A percentile compares a stretch with the other conserved stretches of the same genome.
Conservation (phyloP, 1,140 invertebrate genomes). For the Thaumetopoea pityocampa region DNA sequence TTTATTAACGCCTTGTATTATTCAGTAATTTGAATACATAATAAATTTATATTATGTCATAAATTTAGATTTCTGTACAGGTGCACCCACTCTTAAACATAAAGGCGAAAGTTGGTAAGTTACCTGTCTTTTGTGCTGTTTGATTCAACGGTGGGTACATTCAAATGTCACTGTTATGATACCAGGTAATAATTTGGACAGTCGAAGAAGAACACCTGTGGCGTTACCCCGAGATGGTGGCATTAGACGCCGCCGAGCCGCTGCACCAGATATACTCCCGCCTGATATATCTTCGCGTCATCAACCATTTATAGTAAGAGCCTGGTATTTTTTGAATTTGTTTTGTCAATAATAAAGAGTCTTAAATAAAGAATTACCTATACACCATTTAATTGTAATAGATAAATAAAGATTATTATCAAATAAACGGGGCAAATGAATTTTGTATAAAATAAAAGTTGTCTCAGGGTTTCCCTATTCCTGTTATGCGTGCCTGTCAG, state of each 20-base stretch:
- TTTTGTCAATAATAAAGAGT: constrained; percentile 63
- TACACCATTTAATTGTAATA: constrained; percentile 36
- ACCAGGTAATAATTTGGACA: constrained; percentile 48
- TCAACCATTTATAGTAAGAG: constrained; percentile 65
- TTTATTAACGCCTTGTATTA: constrained; percentile 64
- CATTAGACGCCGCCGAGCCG: neutral
- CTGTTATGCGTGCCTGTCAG: constrained; percentile 32
- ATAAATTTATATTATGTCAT: constrained; percentile 53
- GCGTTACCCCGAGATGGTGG: neutral
- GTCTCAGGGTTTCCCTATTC: constrained; percentile 48
- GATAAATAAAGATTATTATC: constrained; percentile 18
- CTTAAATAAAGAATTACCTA: constrained; percentile 40
- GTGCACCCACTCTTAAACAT: constrained; percentile 22
- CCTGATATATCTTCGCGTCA: constrained; percentile 12
- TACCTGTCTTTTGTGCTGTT: constrained; percentile 42
- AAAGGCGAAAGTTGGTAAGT: constrained; percentile 47
- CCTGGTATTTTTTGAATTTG: constrained; percentile 66
- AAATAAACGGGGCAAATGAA: constrained; percentile 40
- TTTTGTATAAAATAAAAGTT: constrained; percentile 28
- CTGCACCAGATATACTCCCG: constrained; percentile 16
- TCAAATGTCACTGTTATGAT: constrained; percentile 35
- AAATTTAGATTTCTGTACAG: constrained; percentile 43
- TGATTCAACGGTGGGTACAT: constrained; percentile 27
- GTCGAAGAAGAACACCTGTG: constrained; percentile 6
- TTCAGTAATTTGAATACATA: constrained; percentile 52